A percentile compares a stretch with the other conserved stretches of the same genome.
These are phyloP conservation scores for Ranitomeya variabilis DNA, from an alignment of 2,113 vertebrate genomes.

Conservation along the genomic window DNA sequence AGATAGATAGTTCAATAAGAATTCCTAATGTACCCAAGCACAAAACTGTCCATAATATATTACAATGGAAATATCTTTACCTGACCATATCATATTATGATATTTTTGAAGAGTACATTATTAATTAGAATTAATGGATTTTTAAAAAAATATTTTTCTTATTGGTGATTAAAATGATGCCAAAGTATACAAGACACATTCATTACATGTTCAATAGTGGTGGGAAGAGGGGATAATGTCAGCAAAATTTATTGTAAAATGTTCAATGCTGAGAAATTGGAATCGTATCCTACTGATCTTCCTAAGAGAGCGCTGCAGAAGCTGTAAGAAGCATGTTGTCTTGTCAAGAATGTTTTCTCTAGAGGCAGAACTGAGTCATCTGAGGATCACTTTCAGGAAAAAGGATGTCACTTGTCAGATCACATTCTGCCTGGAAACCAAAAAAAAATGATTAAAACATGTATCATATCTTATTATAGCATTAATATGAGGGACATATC, in stretches of 20 bases:
- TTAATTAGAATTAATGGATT: too few species aligned
- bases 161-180: background rate
- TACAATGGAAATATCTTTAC: background rate
- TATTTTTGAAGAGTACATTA: background rate
- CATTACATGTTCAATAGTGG: background rate
- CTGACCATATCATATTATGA: background rate
- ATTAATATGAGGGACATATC: constrained; percentile 9
- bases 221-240: background rate
- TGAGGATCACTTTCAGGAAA: constrained; percentile 44
- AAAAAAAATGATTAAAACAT: background rate
- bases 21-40: too few species aligned
- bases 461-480: background rate
- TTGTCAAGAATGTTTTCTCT: constrained; percentile 34
- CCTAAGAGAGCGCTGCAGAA: background rate
- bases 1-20: too few species aligned
- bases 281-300: constrained; percentile 7
- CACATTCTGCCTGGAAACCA: constrained; percentile 31
- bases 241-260: background rate
- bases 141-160: too few species aligned
- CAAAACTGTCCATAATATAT: background rate
- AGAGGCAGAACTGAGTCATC: constrained; percentile 40
- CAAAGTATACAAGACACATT: background rate
- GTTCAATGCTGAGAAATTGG: background rate
- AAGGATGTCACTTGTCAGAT: constrained; percentile 48
- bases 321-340: constrained; percentile 1